Conservation (phyloP, 1,140 invertebrate species). For the Drosophila oshimai region DNA sequence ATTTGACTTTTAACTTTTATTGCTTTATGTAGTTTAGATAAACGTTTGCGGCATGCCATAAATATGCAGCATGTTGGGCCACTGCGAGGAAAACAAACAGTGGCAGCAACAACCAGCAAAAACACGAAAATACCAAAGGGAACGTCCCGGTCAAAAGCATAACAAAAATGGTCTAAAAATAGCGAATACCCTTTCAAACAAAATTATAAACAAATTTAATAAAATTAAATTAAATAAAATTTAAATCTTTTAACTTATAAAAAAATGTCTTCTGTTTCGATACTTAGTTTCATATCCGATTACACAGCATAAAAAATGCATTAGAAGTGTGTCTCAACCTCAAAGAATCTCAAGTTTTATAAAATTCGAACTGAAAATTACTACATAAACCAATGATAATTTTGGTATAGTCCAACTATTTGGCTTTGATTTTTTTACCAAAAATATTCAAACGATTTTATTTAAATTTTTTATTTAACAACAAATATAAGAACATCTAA, state of each 20-base stretch:
- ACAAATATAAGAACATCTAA: no score
- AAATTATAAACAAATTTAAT: not conserved
- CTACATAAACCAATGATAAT: no score
- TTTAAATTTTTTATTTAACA: no score
- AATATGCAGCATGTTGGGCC: slow-evolving; percentile 59
- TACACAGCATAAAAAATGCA: no score
- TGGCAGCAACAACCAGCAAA: slow-evolving; percentile 14
- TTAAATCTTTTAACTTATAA: no score
- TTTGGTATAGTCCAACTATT: no score
- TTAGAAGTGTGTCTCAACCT: no score
- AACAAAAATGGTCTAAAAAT: not conserved
- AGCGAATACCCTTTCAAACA: not conserved
- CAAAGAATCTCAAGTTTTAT: no score
- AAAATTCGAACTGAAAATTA: no score
- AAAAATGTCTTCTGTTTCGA: not conserved
- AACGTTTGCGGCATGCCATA: slow-evolving; percentile 79
- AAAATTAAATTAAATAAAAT: not conserved
- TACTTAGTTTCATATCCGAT: no score
- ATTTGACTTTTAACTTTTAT: slow-evolving; percentile 81
- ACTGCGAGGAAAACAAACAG: slow-evolving; percentile 21
- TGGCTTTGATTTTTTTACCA: no score
- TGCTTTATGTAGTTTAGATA: slow-evolving; percentile 80
- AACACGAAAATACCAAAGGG: not conserved
- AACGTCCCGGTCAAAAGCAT: not conserved
- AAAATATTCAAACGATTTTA: no score